A percentile compares a stretch with the other conserved stretches of the same genome.
Evolutionary conservation across 92 coral and sea anemone genomes (phyloP).

Genomic region (Phenganax marumi): DNA sequence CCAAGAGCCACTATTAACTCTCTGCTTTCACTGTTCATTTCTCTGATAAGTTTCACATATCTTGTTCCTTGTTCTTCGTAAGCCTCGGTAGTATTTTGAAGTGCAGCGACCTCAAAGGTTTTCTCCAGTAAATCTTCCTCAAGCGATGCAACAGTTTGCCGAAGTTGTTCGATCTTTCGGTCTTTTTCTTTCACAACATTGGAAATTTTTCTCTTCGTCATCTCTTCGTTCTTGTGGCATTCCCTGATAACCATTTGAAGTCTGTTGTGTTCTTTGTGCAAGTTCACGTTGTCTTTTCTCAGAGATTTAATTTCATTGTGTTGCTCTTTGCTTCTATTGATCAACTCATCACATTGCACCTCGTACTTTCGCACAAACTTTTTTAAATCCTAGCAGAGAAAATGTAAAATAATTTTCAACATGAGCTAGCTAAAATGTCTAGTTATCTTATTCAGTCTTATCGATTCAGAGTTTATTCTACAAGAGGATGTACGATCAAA

Average conservation of each 20-base stretch:
- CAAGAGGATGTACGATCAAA: no score
- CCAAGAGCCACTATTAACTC: constrained; percentile 24
- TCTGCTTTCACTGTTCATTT: constrained; percentile 10
- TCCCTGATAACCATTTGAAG: constrained; percentile 25
- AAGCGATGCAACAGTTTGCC: background rate
- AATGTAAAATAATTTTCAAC: background rate
- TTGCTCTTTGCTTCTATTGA: constrained; percentile 9
- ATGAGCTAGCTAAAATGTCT: no score
- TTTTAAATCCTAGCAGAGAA: constrained; percentile 5
- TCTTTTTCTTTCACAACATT: background rate
- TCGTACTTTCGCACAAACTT: background rate
- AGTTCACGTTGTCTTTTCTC: constrained; percentile 29
- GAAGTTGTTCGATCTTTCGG: background rate
- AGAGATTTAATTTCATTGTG: constrained; percentile 13
- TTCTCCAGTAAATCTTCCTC: constrained; percentile 7
- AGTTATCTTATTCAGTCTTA: no score
- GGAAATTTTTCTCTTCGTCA: background rate
- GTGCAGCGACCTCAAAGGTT: background rate
- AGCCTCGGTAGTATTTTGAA: background rate
- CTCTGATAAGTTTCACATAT: constrained; percentile 9
- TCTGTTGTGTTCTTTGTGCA: constrained; percentile 36
- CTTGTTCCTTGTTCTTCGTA: background rate
- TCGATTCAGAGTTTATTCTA: background rate
- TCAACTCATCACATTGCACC: constrained; percentile 12
- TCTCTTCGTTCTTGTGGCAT: constrained; percentile 23